phyloP scores from a whole-genome alignment of 2,888 invertebrate genomes.

The Gnatocerus cornutus region DNA sequence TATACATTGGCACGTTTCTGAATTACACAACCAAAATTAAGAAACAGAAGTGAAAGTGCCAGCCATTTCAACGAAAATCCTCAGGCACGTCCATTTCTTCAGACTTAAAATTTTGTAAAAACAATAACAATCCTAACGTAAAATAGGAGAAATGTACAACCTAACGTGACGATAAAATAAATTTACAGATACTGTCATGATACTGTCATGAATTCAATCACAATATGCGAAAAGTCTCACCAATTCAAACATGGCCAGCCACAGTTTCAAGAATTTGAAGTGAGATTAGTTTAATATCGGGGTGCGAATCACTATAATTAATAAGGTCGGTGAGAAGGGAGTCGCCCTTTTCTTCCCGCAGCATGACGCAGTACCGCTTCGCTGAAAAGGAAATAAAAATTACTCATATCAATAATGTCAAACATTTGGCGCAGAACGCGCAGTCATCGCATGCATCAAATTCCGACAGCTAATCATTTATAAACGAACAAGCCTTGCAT shows the following conservation, averaged over 20 bases:
- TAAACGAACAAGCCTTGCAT: too few species aligned
- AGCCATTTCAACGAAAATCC: too few species aligned
- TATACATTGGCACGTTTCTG: slow-evolving; percentile 53
- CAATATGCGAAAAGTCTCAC: slow-evolving; percentile 14
- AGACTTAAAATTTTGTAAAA: slow-evolving; percentile 8
- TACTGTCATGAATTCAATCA: slow-evolving; percentile 12
- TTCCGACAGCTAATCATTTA: too few species aligned
- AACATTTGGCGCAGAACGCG: too few species aligned
- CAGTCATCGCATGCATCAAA: too few species aligned
- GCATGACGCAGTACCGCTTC: slow-evolving; percentile 79
- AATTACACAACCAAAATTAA: slow-evolving; percentile 23
- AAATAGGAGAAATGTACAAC: slow-evolving; percentile 26
- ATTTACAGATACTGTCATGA: slow-evolving; percentile 10
- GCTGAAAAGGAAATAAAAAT: slow-evolving; percentile 70
- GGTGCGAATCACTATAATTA: slow-evolving; percentile 63
- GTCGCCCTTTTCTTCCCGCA: slow-evolving; percentile 76
- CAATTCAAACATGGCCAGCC: slow-evolving; percentile 39
- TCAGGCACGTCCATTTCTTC: not conserved
- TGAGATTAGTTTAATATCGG: slow-evolving; percentile 60
- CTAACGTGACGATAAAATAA: slow-evolving; percentile 23
- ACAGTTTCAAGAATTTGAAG: slow-evolving; percentile 63
- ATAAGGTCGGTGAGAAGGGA: slow-evolving; percentile 71
- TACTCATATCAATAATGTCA: too few species aligned
- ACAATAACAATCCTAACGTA: slow-evolving; percentile 33
- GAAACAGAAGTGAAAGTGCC: slow-evolving; percentile 7